Percentiles rank a stretch among this genome's conserved stretches.
Conservation (phyloP, 2,888 invertebrate genomes). For the Cataglyphis altisquamis region DNA sequence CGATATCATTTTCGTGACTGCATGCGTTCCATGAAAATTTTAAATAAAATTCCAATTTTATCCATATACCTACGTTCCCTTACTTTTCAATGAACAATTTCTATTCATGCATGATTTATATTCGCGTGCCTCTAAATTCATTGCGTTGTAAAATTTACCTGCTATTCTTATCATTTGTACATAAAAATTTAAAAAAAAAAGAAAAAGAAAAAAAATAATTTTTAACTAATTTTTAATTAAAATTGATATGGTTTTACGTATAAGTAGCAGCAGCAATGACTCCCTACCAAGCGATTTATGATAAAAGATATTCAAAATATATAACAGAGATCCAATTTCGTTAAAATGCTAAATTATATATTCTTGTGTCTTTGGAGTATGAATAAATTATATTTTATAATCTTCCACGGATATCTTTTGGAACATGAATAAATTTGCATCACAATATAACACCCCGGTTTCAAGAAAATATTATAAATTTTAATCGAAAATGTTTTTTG, state of each 20-base stretch:
- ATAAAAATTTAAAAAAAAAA: neutral
- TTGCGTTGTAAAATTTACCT: neutral
- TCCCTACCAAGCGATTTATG: neutral
- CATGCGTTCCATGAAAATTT: neutral
- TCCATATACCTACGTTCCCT: neutral
- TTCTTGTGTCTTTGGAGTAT: slow-evolving; percentile 2
- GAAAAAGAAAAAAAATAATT: neutral
- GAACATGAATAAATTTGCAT: slow-evolving; percentile 40
- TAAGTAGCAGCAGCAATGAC: neutral
- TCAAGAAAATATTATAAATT: slow-evolving; percentile 11
- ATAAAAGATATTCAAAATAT: slow-evolving; percentile 24
- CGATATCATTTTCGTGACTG: slow-evolving; percentile 18
- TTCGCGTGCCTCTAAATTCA: neutral
- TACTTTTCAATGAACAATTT: neutral
- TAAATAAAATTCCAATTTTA: slow-evolving; percentile 28
- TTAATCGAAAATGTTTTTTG: neutral
- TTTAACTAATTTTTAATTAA: neutral
- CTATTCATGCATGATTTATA: neutral
- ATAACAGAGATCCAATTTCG: slow-evolving; percentile 4
- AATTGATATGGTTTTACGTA: neutral
- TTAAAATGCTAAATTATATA: slow-evolving; percentile 8
- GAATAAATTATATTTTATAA: slow-evolving; percentile 37
- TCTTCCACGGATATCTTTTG: neutral
- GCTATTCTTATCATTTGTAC: neutral
- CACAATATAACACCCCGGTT: slow-evolving; percentile 9